Base-by-base conservation (phyloP, 2,888 invertebrate species). In the Chydorus sphaericus region DNA sequence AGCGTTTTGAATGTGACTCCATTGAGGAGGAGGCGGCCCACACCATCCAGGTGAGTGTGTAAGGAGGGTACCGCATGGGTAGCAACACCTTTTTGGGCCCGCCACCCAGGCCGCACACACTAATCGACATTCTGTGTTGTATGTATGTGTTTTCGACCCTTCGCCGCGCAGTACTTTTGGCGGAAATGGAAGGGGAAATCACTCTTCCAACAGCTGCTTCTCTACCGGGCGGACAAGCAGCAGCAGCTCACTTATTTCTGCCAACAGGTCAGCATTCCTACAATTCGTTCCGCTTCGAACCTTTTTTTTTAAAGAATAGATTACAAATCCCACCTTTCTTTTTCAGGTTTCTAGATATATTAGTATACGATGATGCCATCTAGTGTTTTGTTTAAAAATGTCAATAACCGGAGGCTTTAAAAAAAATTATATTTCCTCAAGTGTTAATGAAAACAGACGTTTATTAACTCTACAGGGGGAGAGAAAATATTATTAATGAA, bases 201-300 rank as follows among this genome's bases (percentile, higher is more conserved):
- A 30, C 77, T 90, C 54, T 89, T 85, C 70, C 85, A 88, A 75
- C 84, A 89, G 59, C 72, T 90, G 59, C 70, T 88, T 63, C 82
- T 83, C 62, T 89, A 89, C 71, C 78, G 88, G 63, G 85, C 87
- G 30, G 81, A 83, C 54, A 80, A 82, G 58, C 83, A 83, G 67
- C 83, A 86, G 68, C 88, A 90, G 67, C 74, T 89, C 57, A 85
- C 87, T 58, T 85, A 87, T 70, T 83, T 90, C 65, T 84, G 84
- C 30, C 89, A 91, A 67, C 90, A 91, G 79, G 90, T 89, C 68
- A 67, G 44, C 44, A 44, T 44, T 44, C 44, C 44, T 14, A 26
- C 26, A 26, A 44, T 44, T 44, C 44, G 44, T 26, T 44, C 20
- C 44, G 44, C 26, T 39, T 44, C 28, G 18, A 26, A 44, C 11